phyloP scores from a whole-genome alignment of 2,888 invertebrate genomes.

The Stratiomys singularior region DNA sequence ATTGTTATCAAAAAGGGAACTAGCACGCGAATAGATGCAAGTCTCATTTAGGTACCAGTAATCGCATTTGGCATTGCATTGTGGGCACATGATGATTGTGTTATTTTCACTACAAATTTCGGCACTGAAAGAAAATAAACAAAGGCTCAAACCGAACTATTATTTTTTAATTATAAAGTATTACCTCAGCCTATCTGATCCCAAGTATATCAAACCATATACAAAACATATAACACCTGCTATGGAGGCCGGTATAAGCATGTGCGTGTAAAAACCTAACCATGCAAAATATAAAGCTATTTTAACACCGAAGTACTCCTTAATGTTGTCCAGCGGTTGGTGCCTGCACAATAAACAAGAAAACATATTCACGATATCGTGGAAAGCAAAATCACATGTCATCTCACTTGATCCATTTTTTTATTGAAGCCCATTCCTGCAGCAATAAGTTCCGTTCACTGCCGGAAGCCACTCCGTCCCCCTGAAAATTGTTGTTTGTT shows the following conservation, averaged over 20 bases:
- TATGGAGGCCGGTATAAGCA: conserved; percentile 79
- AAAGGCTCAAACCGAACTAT: neutral
- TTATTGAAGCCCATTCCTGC: conserved; percentile 77
- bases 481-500: conserved; percentile 63
- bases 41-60: conserved; percentile 79
- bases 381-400: too few species aligned
- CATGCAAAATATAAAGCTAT: conserved; percentile 85
- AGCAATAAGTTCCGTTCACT: conserved; percentile 69
- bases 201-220: conserved; percentile 69
- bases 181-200: conserved; percentile 65
- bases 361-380: neutral
- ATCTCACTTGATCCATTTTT: conserved; percentile 73
- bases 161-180: neutral
- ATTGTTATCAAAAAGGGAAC: conserved; percentile 85
- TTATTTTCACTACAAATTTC: conserved; percentile 70
- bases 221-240: conserved; percentile 75
- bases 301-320: conserved; percentile 81
- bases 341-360: conserved; percentile 54
- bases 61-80: conserved; percentile 79
- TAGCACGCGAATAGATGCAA: conserved; percentile 77
- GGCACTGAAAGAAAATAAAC: conserved; percentile 60
- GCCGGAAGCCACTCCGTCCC: conserved; percentile 67
- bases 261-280: conserved; percentile 86
- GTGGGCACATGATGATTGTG: conserved; percentile 81
- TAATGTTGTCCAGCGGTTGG: conserved; percentile 80